A percentile compares a stretch with the other conserved stretches of the same genome.
Evolutionary conservation across 2,113 vertebrate species (phyloP).

Genomic region (Entelurus aequoreus): DNA sequence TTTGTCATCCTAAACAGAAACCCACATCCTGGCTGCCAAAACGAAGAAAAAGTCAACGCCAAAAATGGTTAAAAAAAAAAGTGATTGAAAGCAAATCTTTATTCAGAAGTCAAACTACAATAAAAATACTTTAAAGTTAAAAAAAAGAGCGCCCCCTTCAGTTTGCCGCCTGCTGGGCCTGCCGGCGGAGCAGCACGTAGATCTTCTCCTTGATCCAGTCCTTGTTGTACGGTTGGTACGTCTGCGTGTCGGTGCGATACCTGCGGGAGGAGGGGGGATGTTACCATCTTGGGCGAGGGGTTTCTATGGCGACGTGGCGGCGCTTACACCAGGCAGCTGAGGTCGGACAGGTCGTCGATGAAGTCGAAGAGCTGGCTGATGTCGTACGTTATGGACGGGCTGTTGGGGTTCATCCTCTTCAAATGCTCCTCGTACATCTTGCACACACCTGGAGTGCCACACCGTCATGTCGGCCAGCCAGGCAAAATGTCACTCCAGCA

Average conservation of each 20-base stretch:
- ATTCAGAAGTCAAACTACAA: slow-evolving; percentile 49
- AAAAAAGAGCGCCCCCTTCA: slow-evolving; percentile 38
- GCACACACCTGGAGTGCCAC: slow-evolving; percentile 79
- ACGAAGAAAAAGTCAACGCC: not conserved
- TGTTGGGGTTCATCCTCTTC: slow-evolving; percentile 99
- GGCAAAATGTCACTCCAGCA: too few species aligned
- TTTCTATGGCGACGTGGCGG: too few species aligned
- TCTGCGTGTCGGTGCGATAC: slow-evolving; percentile 95
- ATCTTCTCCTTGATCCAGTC: slow-evolving; percentile 99
- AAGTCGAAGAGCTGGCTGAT: slow-evolving; percentile 99
- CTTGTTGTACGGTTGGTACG: slow-evolving; percentile 98
- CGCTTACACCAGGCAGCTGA: slow-evolving; percentile 98
- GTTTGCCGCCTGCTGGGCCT: slow-evolving; percentile 94
- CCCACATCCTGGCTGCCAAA: not conserved
- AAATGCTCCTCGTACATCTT: slow-evolving; percentile 99
- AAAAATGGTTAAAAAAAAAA: not conserved
- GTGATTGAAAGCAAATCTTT: slow-evolving; percentile 46
- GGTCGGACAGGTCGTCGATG: slow-evolving; percentile 97
- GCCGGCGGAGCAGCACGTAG: slow-evolving; percentile 90
- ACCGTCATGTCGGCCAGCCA: not conserved
- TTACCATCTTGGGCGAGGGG: not conserved
- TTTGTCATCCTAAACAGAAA: not conserved
- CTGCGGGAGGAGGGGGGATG: slow-evolving; percentile 52
- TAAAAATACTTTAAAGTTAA: slow-evolving; percentile 41
- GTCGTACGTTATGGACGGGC: slow-evolving; percentile 96